Conservation (phyloP, 2,888 invertebrate species). For the Drosophila mettleri region DNA sequence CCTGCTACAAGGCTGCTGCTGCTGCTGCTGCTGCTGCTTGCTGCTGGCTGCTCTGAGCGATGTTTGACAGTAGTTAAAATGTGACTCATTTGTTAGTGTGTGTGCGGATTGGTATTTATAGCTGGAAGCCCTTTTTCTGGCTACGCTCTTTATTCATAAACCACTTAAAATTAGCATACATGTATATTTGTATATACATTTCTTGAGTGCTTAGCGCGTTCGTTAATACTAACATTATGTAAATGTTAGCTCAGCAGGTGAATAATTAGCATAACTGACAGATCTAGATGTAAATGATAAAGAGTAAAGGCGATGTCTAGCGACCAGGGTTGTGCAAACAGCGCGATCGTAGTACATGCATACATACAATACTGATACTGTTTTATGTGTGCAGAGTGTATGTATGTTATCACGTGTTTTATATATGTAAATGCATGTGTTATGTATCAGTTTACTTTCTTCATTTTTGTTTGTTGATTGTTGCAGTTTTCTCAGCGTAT, state of each 20-base stretch:
- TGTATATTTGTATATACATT: slow-evolving; percentile 8
- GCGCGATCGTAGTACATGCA: slow-evolving; percentile 32
- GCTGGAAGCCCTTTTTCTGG: slow-evolving; percentile 49
- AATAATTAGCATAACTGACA: slow-evolving; percentile 57
- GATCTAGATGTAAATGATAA: slow-evolving; percentile 40
- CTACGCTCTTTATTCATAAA: slow-evolving; percentile 41
- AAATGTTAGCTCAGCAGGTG: slow-evolving; percentile 67
- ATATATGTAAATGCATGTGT: neutral
- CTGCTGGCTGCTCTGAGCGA: slow-evolving; percentile 37
- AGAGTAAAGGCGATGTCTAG: slow-evolving; percentile 44
- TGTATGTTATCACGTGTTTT: slow-evolving; percentile 43
- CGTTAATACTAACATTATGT: slow-evolving; percentile 63
- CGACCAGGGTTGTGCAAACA: slow-evolving; percentile 39
- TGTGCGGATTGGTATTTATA: slow-evolving; percentile 59
- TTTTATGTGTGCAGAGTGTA: neutral
- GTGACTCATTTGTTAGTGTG: slow-evolving; percentile 59
- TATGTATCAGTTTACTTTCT: slow-evolving; percentile 14
- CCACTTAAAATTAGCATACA: slow-evolving; percentile 22
- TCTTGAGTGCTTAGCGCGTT: slow-evolving; percentile 26
- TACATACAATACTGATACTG: slow-evolving; percentile 7
- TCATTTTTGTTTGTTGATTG: slow-evolving; percentile 13
- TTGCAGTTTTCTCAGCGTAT: slow-evolving; percentile 37
- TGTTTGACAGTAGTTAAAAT: slow-evolving; percentile 60
- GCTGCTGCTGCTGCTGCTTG: slow-evolving; percentile 26
- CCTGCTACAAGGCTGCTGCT: slow-evolving; percentile 37